A percentile compares a stretch with the other conserved stretches of the same genome.
These are phyloP conservation scores for Dallia pectoralis DNA, from an alignment of 2,797 vertebrate species.

Conservation along the genomic window DNA sequence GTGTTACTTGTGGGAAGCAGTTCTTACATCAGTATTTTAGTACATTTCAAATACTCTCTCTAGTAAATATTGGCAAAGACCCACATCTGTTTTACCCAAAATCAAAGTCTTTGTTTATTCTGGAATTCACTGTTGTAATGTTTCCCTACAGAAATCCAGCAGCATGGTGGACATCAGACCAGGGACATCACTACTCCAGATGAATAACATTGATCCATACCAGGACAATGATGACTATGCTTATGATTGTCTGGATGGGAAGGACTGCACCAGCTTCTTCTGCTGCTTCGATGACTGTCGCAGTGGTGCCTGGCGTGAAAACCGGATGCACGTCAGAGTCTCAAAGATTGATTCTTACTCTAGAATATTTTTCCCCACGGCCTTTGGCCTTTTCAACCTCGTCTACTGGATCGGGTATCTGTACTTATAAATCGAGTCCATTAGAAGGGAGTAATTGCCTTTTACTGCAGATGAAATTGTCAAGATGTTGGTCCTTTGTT, in stretches of 20 bases:
- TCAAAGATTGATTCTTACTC: conserved; percentile 96
- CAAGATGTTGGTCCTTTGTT: conserved; percentile 37
- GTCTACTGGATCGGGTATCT: conserved; percentile 97
- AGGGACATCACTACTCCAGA: conserved; percentile 87
- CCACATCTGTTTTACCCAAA: not conserved
- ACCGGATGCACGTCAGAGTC: conserved; percentile 91
- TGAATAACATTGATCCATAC: conserved; percentile 86
- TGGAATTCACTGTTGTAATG: not conserved
- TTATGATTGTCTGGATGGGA: conserved; percentile 92
- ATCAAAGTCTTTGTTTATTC: no score
- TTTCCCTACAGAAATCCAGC: conserved; percentile 72
- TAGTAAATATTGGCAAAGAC: not conserved
- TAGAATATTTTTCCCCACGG: conserved; percentile 94
- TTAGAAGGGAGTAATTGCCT: conserved; percentile 37
- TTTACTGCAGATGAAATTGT: conserved; percentile 20
- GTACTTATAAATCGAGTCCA: conserved; percentile 79
- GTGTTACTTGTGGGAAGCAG: no score
- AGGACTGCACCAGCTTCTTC: conserved; percentile 94
- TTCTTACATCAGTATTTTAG: no score
- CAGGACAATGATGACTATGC: conserved; percentile 83
- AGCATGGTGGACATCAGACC: conserved; percentile 80
- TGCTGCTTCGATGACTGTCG: conserved; percentile 96
- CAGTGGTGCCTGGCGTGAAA: conserved; percentile 91
- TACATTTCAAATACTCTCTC: not conserved
- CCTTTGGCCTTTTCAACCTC: conserved; percentile 94